phyloP scores from a whole-genome alignment of 1,140 invertebrate genomes.

The Magallana angulata region DNA sequence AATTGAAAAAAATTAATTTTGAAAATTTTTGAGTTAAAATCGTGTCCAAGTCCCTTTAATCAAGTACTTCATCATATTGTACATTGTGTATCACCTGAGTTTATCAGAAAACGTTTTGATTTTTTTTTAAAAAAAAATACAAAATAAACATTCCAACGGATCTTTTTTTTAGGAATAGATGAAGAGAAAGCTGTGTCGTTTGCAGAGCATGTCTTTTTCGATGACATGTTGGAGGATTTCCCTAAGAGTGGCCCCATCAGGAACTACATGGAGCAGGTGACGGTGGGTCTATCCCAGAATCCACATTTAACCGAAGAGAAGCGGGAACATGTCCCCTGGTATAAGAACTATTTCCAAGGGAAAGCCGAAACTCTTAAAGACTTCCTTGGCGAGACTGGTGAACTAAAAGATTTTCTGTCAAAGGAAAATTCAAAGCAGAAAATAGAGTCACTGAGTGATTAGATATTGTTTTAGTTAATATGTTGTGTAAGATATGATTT shows the following conservation, averaged over 20 bases:
- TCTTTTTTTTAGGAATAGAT: conserved; percentile 82
- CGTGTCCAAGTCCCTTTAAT: no score
- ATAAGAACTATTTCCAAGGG: conserved; percentile 91
- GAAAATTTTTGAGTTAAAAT: no score
- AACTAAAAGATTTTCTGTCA: neutral
- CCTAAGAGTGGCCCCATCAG: conserved; percentile 92
- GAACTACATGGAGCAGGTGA: conserved; percentile 98
- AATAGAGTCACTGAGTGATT: neutral
- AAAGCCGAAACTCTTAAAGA: conserved; percentile 88
- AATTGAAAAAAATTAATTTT: no score
- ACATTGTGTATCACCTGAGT: no score
- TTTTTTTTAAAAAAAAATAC: no score
- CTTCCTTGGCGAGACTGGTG: conserved; percentile 64
- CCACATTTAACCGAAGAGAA: conserved; percentile 94
- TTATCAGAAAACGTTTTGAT: no score
- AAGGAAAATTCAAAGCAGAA: neutral
- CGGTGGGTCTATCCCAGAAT: conserved; percentile 96
- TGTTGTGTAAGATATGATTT: no score
- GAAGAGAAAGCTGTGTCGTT: conserved; percentile 83
- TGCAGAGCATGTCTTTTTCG: conserved; percentile 91
- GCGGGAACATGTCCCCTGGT: conserved; percentile 94
- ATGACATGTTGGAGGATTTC: conserved; percentile 90
- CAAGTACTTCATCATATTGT: no score
- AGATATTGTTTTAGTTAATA: no score
- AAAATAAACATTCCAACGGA: no score